These are phyloP conservation scores for Pardosa pseudoannulata DNA, from an alignment of 2,888 invertebrate species.

Conservation along the genomic window DNA sequence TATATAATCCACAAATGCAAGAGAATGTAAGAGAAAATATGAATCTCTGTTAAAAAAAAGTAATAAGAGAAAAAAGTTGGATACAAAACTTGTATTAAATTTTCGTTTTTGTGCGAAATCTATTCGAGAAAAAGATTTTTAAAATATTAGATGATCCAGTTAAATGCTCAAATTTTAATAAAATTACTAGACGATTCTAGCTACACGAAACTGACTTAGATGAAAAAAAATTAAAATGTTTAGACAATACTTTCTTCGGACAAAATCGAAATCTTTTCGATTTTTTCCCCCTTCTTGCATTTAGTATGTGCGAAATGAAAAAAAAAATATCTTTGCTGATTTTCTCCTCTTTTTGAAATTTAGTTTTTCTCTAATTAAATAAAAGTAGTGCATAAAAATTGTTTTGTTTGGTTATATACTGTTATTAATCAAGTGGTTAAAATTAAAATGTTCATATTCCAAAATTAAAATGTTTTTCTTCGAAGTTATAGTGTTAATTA, in stretches of 20 bases:
- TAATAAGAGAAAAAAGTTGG: no score
- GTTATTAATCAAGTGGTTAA: constrained; percentile 12
- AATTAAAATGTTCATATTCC: constrained; percentile 14
- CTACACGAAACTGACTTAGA: neutral
- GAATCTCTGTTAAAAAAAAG: no score
- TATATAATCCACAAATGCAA: no score
- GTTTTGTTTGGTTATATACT: constrained; percentile 5
- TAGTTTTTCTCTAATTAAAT: constrained; percentile 3
- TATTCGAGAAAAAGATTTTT: no score
- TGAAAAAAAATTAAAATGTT: neutral
- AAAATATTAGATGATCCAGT: neutral
- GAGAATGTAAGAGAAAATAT: no score
- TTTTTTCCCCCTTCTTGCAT: neutral
- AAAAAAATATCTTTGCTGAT: neutral
- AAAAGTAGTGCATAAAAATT: constrained; percentile 5
- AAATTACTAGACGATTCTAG: neutral
- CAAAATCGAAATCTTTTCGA: neutral
- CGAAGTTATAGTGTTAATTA: constrained; percentile 3
- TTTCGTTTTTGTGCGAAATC: no score
- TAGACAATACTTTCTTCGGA: neutral
- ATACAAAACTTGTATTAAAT: no score
- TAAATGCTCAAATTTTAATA: neutral
- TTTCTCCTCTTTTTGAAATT: constrained; percentile 10
- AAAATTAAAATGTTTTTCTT: neutral
- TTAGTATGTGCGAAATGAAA: neutral